phyloP scores from a whole-genome alignment of 2,888 invertebrate species.

The Stenichneumon culpator region DNA sequence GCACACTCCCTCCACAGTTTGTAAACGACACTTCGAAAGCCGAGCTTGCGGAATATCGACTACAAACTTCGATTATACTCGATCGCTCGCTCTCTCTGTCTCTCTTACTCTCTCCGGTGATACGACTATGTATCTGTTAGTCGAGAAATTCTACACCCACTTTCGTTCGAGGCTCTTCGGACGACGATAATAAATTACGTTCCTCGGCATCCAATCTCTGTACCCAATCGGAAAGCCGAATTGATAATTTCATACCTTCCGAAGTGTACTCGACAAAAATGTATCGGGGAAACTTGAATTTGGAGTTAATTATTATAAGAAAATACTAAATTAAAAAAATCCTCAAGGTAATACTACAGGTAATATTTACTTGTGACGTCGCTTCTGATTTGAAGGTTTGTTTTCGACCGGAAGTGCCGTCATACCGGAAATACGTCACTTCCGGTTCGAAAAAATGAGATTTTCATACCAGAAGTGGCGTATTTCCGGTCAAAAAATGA shows the following conservation, averaged over 20 bases:
- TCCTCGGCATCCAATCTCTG: slow-evolving; percentile 10
- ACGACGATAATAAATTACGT: slow-evolving; percentile 29
- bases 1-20: slow-evolving; percentile 49
- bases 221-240: not conserved
- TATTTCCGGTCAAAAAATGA: too few species aligned
- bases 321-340: not conserved
- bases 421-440: too few species aligned
- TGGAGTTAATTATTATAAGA: not conserved
- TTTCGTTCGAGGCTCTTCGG: not conserved
- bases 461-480: too few species aligned
- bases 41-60: slow-evolving; percentile 54
- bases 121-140: slow-evolving; percentile 11
- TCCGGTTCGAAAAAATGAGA: too few species aligned
- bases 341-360: too few species aligned
- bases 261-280: not conserved
- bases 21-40: slow-evolving; percentile 65
- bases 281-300: not conserved
- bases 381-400: too few species aligned
- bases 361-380: too few species aligned
- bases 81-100: not conserved
- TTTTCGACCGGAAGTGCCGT: too few species aligned
- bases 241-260: slow-evolving; percentile 1
- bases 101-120: not conserved
- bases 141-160: slow-evolving; percentile 38
- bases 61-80: slow-evolving; percentile 26